Evolutionary conservation across 2,113 vertebrate genomes (phyloP).

Genomic region (Mormoops blainvillei): DNA sequence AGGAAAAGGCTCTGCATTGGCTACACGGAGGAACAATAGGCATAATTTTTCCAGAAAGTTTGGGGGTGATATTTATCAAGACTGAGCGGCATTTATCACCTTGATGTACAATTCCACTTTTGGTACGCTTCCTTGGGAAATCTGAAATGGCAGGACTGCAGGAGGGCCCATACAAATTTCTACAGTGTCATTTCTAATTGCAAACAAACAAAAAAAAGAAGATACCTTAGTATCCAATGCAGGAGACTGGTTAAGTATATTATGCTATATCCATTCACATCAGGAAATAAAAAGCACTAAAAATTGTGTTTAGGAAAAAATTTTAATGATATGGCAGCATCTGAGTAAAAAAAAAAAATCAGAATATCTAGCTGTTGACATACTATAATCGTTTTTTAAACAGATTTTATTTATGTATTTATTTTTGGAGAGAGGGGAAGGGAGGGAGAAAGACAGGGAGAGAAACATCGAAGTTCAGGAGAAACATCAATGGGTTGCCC

Average conservation of each 20-base stretch:
- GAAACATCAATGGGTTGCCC: no score
- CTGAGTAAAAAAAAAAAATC: background rate
- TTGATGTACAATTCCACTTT: background rate
- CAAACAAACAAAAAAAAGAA: background rate
- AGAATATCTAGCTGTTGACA: background rate
- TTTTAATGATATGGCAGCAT: background rate
- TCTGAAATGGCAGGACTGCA: background rate
- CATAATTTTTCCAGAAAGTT: background rate
- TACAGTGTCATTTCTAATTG: background rate
- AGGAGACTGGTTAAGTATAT: background rate
- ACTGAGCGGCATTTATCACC: background rate
- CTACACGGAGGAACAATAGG: background rate
- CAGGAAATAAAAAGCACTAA: background rate
- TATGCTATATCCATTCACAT: background rate
- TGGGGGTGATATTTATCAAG: background rate
- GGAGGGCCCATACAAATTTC: background rate
- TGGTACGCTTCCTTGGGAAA: background rate
- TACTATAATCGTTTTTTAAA: background rate
- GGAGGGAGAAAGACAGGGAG: no score
- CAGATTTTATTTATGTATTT: no score
- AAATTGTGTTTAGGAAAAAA: background rate
- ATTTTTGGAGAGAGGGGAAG: no score
- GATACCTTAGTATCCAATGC: background rate
- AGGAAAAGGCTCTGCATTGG: background rate
- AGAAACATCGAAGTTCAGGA: no score